Conservation (phyloP, 2,888 invertebrate genomes). For the Brachylomia viminalis region DNA sequence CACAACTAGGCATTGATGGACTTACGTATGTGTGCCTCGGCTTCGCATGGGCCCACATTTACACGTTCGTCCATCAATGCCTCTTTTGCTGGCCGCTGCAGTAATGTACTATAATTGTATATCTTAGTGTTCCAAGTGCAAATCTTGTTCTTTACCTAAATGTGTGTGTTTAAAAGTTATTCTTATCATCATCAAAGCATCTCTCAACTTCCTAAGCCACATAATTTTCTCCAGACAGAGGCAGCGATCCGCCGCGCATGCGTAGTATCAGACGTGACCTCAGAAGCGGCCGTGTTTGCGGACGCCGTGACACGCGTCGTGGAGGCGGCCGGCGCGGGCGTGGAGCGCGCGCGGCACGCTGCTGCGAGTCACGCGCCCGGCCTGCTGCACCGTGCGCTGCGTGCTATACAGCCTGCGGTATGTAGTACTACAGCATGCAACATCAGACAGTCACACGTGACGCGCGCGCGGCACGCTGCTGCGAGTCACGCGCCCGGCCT, state of each 20-base stretch:
- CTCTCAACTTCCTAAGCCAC: too few species aligned
- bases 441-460: too few species aligned
- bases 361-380: constrained; percentile 47
- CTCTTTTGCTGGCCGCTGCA: too few species aligned
- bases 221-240: constrained; percentile 73
- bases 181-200: background rate
- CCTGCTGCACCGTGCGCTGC: constrained; percentile 69
- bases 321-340: constrained; percentile 79
- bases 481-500: constrained; percentile 50
- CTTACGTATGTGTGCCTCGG: too few species aligned
- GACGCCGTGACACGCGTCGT: constrained; percentile 83
- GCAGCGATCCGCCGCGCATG: constrained; percentile 74
- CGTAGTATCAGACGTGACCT: constrained; percentile 65
- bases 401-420: constrained; percentile 71
- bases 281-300: constrained; percentile 79
- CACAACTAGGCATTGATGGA: too few species aligned
- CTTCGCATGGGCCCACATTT: too few species aligned
- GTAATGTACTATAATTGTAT: too few species aligned
- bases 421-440: constrained; percentile 32
- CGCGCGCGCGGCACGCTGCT: constrained; percentile 72
- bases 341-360: constrained; percentile 75
- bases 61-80: too few species aligned
- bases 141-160: background rate
- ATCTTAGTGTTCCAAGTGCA: too few species aligned
- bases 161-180: background rate